Percentiles rank a stretch among this genome's conserved stretches.
Conservation (phyloP, 1,140 invertebrate species). For the Aricia agestis region DNA sequence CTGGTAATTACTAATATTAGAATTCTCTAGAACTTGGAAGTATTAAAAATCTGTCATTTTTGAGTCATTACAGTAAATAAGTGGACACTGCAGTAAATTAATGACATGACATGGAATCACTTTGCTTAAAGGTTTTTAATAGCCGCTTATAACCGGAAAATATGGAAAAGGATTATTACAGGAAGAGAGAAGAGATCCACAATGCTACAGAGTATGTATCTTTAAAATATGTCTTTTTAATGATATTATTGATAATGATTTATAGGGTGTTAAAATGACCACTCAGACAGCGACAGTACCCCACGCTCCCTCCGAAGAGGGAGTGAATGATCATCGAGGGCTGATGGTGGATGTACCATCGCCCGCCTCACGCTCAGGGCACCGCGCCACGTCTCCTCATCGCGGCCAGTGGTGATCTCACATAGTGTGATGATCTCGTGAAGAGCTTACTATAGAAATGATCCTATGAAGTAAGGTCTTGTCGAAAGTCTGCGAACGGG, state of each 20-base stretch:
- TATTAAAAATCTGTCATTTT: too few species aligned
- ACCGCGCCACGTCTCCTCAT: constrained; percentile 45
- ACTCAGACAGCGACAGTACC: constrained; percentile 43
- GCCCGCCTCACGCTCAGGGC: constrained; percentile 44
- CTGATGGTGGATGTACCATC: constrained; percentile 28
- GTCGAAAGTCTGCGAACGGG: background rate
- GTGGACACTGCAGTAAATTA: too few species aligned
- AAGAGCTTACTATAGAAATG: constrained; percentile 52
- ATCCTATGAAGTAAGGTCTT: constrained; percentile 53
- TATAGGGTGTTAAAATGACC: constrained; percentile 32
- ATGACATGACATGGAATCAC: too few species aligned
- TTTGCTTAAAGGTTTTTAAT: too few species aligned
- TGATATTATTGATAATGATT: background rate
- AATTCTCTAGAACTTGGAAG: too few species aligned
- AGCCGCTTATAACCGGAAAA: too few species aligned
- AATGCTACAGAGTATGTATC: too few species aligned
- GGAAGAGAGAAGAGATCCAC: too few species aligned
- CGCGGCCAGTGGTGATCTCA: constrained; percentile 34
- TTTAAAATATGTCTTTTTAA: too few species aligned
- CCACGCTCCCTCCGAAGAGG: constrained; percentile 29
- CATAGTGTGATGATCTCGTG: constrained; percentile 34
- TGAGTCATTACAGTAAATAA: too few species aligned
- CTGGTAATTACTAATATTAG: too few species aligned
- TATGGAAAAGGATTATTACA: too few species aligned
- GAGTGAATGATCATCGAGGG: constrained; percentile 47